Evolutionary conservation across 2,888 invertebrate species (phyloP), one percentile per base, ranked within the genome.

Genomic region (Himalopsyche anomala): DNA sequence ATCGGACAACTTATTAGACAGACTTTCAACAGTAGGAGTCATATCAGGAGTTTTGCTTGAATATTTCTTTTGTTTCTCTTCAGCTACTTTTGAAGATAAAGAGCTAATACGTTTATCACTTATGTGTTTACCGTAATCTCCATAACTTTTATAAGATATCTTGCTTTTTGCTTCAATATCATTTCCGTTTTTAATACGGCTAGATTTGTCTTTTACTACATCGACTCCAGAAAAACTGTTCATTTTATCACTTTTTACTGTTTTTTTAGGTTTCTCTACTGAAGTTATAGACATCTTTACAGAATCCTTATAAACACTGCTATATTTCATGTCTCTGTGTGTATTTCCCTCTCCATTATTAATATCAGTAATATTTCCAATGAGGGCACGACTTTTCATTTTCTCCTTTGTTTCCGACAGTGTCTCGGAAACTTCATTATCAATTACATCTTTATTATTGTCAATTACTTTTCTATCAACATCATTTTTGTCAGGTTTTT

Each of bases 1-100:
- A 36, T 45, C 45, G n/a, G 80, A 84, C 28, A 84, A 80, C 17
- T 84, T 84, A n/a, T 55, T 80, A 6, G 84, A 45, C 28, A 84
- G 84, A 9, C 42, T 36, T 38, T 84, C 80, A 54, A 84, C 80
- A 0, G 80, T 80, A 9, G 80, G 80, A 4, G n/a, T 15, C 3
- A 15, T 55, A 36, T 36, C 80, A 51, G 69, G 15, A n/a, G n/a
- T 45, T 84, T 45, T 55, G 40, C 17, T 82, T 36, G 36, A 12
- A 51, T 19, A 51, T 62, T 85, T 62, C 9, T 69, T 74, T 36
- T 36, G 74, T 74, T 36, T 74, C 74, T 74, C 74, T 3, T 74
- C 38, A 36, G 36, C 36, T 36, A 74, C 74, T 74, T 74, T 74
- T 74, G 74, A 74, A 36, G 74, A 74, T 36, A 36, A 38, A 3